A percentile compares a stretch with the other conserved stretches of the same genome.
Conservation (phyloP, 23 tunicate genomes). For the Ciona savignyi region DNA sequence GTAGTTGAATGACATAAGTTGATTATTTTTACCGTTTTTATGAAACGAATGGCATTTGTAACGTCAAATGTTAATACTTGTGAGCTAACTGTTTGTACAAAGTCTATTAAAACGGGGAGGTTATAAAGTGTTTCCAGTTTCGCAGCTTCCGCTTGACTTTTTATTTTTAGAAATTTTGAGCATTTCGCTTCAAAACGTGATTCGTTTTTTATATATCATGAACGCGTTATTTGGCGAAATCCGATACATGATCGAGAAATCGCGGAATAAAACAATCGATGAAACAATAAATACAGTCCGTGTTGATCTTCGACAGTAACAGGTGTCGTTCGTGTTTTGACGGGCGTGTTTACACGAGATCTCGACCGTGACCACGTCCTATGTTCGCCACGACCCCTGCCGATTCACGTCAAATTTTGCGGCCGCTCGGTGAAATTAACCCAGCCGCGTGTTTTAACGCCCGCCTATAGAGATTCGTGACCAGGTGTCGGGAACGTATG, state of each 20-base stretch:
- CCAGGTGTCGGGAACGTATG: neutral
- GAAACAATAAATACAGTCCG: neutral
- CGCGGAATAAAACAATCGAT: no score
- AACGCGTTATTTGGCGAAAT: no score
- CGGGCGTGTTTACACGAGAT: slow-evolving; percentile 15
- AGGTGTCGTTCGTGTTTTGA: slow-evolving; percentile 12
- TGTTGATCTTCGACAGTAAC: neutral
- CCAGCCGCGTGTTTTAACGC: neutral
- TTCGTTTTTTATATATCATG: no score
- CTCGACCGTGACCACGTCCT: slow-evolving; percentile 1
- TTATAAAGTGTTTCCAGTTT: no score
- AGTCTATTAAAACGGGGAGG: no score
- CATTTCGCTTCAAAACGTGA: neutral
- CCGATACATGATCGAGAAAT: no score
- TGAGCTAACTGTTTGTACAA: no score
- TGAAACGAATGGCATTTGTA: no score
- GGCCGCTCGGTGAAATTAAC: slow-evolving; percentile 4
- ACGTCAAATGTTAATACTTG: no score
- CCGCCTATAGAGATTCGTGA: neutral
- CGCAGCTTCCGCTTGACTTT: no score
- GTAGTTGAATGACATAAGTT: no score
- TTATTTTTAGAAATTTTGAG: neutral
- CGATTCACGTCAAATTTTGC: neutral
- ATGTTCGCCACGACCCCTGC: slow-evolving; percentile 1
- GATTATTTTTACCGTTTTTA: no score